A percentile compares a stretch with the other conserved stretches of the same genome.
Conservation (phyloP, 35 echinoderm and acorn worm species). For the Strongylocentrotus purpuratus region DNA sequence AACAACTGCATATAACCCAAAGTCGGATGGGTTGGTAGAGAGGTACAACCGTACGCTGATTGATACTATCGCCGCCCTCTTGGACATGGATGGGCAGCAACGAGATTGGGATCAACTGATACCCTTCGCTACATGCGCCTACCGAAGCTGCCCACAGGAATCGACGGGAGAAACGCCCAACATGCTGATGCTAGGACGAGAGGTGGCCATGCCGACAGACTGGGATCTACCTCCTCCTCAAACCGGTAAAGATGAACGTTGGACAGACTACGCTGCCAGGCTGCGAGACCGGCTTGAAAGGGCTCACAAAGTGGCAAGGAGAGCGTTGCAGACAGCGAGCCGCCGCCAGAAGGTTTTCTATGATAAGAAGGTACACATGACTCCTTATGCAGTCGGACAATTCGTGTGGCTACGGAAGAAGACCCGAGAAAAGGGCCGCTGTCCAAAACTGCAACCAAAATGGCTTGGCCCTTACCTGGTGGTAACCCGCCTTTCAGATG, state of each 20-base stretch:
- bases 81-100: constrained; percentile 42
- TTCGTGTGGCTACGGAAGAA: constrained; percentile 56
- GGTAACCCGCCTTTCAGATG: constrained; percentile 51
- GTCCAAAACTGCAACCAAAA: constrained; percentile 62
- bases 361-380: constrained; percentile 31
- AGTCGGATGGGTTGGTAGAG: constrained; percentile 62
- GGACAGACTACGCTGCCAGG: constrained; percentile 20
- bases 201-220: constrained; percentile 50
- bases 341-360: constrained; percentile 39
- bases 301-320: constrained; percentile 34
- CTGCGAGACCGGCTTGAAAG: background rate
- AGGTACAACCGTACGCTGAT: constrained; percentile 67
- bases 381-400: constrained; percentile 17
- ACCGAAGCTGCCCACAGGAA: constrained; percentile 53
- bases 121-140: constrained; percentile 56
- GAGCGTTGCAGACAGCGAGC: background rate
- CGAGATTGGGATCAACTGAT: constrained; percentile 60
- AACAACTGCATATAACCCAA: constrained; percentile 64
- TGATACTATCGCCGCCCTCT: background rate
- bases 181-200: constrained; percentile 71
- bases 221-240: background rate
- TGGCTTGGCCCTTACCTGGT: constrained; percentile 70
- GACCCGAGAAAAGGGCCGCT: constrained; percentile 46
- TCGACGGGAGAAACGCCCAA: constrained; percentile 67
- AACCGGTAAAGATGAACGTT: background rate